A percentile compares a stretch with the other conserved stretches of the same genome.
These are phyloP conservation scores for Pangasius djambal DNA, from an alignment of 2,797 vertebrate genomes.

Conservation along the genomic window DNA sequence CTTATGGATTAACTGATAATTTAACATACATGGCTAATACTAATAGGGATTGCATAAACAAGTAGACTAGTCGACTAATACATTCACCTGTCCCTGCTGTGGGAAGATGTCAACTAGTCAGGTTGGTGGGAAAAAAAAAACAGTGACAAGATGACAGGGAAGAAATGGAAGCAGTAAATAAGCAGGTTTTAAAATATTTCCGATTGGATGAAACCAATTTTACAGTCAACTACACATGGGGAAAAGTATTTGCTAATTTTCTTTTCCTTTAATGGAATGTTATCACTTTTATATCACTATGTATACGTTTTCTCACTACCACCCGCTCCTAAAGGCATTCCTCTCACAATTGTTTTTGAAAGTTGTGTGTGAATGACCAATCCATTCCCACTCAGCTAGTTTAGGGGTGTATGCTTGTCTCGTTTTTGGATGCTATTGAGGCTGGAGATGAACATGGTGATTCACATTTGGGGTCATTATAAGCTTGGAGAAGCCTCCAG, in stretches of 20 bases:
- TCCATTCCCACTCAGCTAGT: not conserved
- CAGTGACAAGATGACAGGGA: too few relatives aligned
- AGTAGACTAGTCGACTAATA: not conserved
- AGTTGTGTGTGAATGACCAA: not conserved
- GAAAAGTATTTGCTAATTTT: not conserved
- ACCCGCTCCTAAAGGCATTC: not conserved
- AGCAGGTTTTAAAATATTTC: not conserved
- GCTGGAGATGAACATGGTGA: not conserved
- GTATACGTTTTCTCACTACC: not conserved
- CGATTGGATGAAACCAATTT: not conserved
- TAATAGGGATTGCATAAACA: not conserved
- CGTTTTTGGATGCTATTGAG: not conserved
- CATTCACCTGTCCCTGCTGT: not conserved
- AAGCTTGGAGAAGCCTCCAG: not conserved
- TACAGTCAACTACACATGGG: not conserved
- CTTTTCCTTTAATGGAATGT: not conserved
- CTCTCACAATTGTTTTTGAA: not conserved
- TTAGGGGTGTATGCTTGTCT: not conserved
- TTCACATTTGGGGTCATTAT: not conserved
- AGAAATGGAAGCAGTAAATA: not conserved
- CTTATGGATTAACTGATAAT: slow-evolving; percentile 4
- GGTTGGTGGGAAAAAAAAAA: too few relatives aligned
- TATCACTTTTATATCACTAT: not conserved
- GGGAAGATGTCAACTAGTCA: not conserved
- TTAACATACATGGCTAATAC: not conserved